These are phyloP conservation scores for Gymnothorax javanicus DNA, from an alignment of 2,797 vertebrate species.

Conservation along the genomic window DNA sequence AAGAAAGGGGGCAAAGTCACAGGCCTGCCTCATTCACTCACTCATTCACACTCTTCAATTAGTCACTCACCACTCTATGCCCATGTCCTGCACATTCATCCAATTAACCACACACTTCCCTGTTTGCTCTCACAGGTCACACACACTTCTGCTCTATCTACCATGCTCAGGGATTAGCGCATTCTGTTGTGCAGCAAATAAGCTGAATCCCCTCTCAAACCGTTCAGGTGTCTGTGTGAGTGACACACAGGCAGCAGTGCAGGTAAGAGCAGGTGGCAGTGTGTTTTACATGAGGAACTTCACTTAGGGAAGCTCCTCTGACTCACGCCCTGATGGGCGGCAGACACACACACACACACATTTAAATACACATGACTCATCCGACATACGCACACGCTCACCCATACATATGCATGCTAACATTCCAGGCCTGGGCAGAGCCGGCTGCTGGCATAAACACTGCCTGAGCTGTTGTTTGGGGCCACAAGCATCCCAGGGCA, in stretches of 20 bases:
- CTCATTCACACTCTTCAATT: background rate
- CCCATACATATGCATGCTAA: conserved; percentile 23
- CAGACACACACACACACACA: background rate
- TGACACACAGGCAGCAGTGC: background rate
- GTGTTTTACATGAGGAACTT: background rate
- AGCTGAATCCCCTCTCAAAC: background rate
- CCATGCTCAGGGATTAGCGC: background rate
- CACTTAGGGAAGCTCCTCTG: background rate
- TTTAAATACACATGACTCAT: background rate
- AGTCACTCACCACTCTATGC: background rate
- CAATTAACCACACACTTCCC: background rate
- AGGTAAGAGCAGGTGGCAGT: background rate
- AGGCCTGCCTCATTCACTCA: conserved; percentile 29
- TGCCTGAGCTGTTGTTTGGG: too few relatives aligned
- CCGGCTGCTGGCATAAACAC: too few relatives aligned
- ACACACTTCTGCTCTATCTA: background rate
- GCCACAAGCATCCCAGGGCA: too few relatives aligned
- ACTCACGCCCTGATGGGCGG: background rate
- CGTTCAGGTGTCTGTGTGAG: background rate
- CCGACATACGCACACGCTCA: conserved; percentile 45
- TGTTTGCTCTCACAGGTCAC: background rate
- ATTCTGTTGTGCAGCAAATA: background rate
- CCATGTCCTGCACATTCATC: background rate
- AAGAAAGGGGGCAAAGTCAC: background rate
- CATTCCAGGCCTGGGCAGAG: conserved; percentile 25